Evolutionary conservation across 2,888 invertebrate genomes (phyloP).

Genomic region (Platypus cylindrus): DNA sequence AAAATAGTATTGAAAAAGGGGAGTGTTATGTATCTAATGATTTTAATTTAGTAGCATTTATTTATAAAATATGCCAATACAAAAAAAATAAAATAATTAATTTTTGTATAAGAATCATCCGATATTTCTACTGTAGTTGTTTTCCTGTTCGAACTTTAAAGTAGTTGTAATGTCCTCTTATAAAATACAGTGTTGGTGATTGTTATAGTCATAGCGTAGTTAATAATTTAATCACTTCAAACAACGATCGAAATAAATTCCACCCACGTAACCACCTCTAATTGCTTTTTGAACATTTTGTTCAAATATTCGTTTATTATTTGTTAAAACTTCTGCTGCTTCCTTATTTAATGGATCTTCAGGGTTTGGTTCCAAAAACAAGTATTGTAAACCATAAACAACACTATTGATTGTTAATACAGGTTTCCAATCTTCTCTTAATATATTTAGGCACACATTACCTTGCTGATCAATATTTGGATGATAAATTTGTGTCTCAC

Average conservation of each 20-base stretch:
- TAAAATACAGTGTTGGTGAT: no score
- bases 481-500: conserved; percentile 94
- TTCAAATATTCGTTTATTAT: conserved; percentile 86
- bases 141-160: no score
- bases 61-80: no score
- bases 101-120: no score
- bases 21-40: no score
- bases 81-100: no score
- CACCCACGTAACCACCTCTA: conserved; percentile 90
- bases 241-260: conserved; percentile 90
- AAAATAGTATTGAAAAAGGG: no score
- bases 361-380: conserved; percentile 96
- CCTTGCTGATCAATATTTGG: conserved; percentile 97
- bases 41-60: no score
- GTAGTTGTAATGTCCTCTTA: no score
- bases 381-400: conserved; percentile 93
- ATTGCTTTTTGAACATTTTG: conserved; percentile 93
- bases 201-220: no score
- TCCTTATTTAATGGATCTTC: conserved; percentile 98
- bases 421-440: conserved; percentile 98
- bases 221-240: conserved; percentile 60
- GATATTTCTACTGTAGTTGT: no score
- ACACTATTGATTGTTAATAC: conserved; percentile 95
- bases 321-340: conserved; percentile 92
- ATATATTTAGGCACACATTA: conserved; percentile 93